Conservation (phyloP, 2,113 vertebrate species). For the Etheostoma spectabile region DNA sequence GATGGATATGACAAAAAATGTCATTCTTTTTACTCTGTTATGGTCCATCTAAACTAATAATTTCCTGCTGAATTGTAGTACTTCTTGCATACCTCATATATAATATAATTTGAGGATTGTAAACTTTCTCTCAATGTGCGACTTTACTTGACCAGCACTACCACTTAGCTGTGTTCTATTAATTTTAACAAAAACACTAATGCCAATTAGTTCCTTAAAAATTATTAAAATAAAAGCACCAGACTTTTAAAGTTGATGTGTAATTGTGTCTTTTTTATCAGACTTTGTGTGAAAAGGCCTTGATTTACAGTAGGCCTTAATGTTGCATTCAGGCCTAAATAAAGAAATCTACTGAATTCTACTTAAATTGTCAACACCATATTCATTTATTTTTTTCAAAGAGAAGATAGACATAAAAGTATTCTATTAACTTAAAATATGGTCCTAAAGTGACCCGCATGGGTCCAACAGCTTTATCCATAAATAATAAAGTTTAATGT, state of each 20-base stretch:
- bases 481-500: conserved; percentile 48
- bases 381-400: conserved; percentile 47
- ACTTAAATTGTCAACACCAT: neutral
- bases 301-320: neutral
- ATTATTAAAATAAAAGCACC: neutral
- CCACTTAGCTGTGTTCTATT: neutral
- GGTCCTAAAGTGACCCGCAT: conserved; percentile 25
- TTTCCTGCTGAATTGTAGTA: neutral
- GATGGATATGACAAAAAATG: neutral
- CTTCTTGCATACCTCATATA: neutral
- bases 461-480: conserved; percentile 39
- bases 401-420: conserved; percentile 35
- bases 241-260: neutral
- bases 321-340: neutral
- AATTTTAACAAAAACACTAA: neutral
- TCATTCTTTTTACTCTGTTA: neutral
- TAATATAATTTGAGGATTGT: neutral
- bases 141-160: neutral
- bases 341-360: neutral
- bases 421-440: conserved; percentile 34
- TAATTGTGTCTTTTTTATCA: neutral
- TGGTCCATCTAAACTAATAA: neutral
- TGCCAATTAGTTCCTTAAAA: neutral
- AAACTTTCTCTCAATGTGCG: neutral
- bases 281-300: conserved; percentile 4